These are phyloP conservation scores for Lasiurus cinereus DNA, from an alignment of 2,113 vertebrate species.

Conservation along the genomic window DNA sequence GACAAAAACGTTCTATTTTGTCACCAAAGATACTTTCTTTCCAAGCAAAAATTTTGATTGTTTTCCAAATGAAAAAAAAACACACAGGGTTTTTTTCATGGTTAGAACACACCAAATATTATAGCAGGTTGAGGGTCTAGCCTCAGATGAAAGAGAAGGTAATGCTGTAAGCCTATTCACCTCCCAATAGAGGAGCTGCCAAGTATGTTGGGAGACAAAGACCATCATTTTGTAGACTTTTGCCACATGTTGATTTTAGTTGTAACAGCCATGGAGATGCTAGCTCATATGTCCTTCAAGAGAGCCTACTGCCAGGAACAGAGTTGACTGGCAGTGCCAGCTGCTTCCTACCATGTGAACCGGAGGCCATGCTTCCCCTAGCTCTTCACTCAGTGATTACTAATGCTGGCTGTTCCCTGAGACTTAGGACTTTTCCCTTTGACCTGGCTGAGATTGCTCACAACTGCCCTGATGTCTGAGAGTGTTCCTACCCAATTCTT, in stretches of 20 bases:
- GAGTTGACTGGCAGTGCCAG: background rate
- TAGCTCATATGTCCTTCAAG: background rate
- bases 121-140: background rate
- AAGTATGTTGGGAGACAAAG: background rate
- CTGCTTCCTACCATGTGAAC: fast-evolving
- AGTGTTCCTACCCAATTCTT: background rate
- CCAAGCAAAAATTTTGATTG: background rate
- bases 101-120: background rate
- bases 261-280: background rate
- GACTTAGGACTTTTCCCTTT: background rate
- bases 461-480: background rate
- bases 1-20: constrained; percentile 14
- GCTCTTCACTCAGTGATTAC: background rate
- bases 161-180: background rate
- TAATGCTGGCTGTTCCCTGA: background rate
- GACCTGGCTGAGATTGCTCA: background rate
- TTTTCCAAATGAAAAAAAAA: constrained; percentile 31
- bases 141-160: background rate
- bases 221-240: background rate
- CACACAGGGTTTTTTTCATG: background rate
- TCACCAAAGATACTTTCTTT: constrained; percentile 35
- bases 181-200: background rate
- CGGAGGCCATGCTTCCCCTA: background rate
- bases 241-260: background rate
- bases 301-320: background rate